Conservation (phyloP, 2,797 vertebrate genomes). For the Molossus alvarezi region DNA sequence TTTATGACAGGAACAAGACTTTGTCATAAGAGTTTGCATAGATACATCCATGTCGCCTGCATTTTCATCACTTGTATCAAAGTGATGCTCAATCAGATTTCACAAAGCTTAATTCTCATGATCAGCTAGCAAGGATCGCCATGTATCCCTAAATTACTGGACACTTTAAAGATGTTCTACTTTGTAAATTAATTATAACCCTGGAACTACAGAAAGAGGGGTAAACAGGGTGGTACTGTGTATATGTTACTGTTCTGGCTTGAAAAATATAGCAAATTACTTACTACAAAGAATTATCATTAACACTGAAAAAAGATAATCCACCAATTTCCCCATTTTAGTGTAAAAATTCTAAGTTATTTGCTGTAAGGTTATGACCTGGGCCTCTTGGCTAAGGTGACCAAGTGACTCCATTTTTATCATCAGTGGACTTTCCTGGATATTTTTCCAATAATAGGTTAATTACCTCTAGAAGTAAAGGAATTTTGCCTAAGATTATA, state of each 20-base stretch:
- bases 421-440: too few species aligned
- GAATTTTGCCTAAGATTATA: too few species aligned
- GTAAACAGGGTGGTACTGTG: background rate
- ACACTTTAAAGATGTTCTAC: background rate
- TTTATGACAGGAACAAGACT: background rate
- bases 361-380: background rate
- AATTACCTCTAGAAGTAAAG: too few species aligned
- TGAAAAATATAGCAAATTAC: background rate
- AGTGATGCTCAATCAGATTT: conserved; percentile 9
- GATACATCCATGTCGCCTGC: background rate
- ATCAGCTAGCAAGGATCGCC: background rate
- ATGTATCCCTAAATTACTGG: background rate
- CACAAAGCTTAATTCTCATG: conserved; percentile 50
- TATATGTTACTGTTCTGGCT: background rate
- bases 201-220: background rate
- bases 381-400: too few species aligned
- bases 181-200: conserved; percentile 48
- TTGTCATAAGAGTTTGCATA: background rate
- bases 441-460: too few species aligned
- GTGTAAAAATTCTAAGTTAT: background rate
- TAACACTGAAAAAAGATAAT: background rate
- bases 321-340: background rate
- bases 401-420: too few species aligned
- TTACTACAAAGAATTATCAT: background rate
- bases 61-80: background rate